Percentiles rank a stretch among this genome's conserved stretches.
These are phyloP conservation scores for Pontoporia blainvillei DNA, from an alignment of 2,113 vertebrate species.

Conservation along the genomic window DNA sequence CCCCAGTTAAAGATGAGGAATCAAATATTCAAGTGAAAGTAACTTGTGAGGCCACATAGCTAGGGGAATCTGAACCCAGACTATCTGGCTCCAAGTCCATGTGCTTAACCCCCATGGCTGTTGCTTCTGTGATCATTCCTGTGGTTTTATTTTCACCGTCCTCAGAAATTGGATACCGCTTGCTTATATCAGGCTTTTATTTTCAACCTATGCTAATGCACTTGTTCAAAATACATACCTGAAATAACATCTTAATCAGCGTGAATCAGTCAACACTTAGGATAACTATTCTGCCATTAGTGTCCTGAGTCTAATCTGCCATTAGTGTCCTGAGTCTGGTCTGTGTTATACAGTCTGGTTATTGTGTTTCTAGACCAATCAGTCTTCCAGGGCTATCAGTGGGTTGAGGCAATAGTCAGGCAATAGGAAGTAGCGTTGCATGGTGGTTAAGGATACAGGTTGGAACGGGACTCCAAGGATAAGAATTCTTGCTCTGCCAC, in stretches of 20 bases:
- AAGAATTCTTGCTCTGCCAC: not conserved
- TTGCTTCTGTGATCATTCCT: not conserved
- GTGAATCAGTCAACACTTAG: not conserved
- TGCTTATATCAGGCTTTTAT: not conserved
- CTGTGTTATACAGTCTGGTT: not conserved
- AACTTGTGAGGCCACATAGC: not conserved
- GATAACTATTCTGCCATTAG: not conserved
- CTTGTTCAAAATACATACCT: not conserved
- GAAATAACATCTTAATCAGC: not conserved
- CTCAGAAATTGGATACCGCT: not conserved
- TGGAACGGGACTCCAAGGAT: not conserved
- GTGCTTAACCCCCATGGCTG: not conserved
- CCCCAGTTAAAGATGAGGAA: not conserved
- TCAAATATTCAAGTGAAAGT: not conserved
- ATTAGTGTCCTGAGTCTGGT: not conserved
- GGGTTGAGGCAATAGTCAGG: not conserved
- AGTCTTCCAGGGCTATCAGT: not conserved
- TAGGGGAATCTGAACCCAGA: not conserved
- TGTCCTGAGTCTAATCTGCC: not conserved
- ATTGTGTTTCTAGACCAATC: not conserved
- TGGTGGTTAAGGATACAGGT: not conserved
- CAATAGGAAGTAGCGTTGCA: accelerated
- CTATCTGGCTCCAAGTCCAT: not conserved
- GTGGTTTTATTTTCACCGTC: not conserved
- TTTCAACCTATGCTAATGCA: not conserved